phyloP scores from a whole-genome alignment of 2,113 vertebrate species.

The Heloderma charlesbogerti region DNA sequence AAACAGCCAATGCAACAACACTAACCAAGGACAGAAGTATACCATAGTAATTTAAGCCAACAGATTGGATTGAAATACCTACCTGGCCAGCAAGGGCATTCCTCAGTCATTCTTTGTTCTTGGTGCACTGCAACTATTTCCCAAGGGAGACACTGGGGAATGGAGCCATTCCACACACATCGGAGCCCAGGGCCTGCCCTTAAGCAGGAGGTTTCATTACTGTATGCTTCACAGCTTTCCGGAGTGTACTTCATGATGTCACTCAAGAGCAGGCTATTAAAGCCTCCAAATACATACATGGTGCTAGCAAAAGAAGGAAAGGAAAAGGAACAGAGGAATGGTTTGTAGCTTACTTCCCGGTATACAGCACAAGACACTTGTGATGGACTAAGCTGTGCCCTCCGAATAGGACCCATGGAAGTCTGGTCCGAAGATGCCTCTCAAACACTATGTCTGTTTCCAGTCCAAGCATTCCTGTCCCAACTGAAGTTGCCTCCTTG shows the following conservation, averaged over 20 bases:
- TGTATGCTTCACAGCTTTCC: conserved; percentile 83
- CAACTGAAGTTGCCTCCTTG: not conserved
- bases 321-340: not conserved
- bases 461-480: too few species aligned
- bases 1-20: not conserved
- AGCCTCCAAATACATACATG: conserved; percentile 97
- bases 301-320: conserved; percentile 73
- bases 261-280: conserved; percentile 95
- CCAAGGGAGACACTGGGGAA: conserved; percentile 84
- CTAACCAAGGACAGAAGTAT: not conserved
- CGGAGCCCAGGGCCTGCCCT: conserved; percentile 81
- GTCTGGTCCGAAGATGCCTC: not conserved
- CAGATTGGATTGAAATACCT: conserved; percentile 52
- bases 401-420: not conserved
- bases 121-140: conserved; percentile 70
- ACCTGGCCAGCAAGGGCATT: conserved; percentile 85
- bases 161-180: conserved; percentile 85
- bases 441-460: not conserved
- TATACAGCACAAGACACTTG: not conserved
- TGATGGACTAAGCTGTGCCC: too few species aligned
- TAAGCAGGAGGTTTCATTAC: conserved; percentile 69
- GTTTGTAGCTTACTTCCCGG: too few species aligned
- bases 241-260: conserved; percentile 90
- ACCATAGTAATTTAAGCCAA: not conserved
- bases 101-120: conserved; percentile 72